A percentile compares a stretch with the other conserved stretches of the same genome.
Evolutionary conservation across 2,888 invertebrate species (phyloP).

Genomic region (Euproctis similis): DNA sequence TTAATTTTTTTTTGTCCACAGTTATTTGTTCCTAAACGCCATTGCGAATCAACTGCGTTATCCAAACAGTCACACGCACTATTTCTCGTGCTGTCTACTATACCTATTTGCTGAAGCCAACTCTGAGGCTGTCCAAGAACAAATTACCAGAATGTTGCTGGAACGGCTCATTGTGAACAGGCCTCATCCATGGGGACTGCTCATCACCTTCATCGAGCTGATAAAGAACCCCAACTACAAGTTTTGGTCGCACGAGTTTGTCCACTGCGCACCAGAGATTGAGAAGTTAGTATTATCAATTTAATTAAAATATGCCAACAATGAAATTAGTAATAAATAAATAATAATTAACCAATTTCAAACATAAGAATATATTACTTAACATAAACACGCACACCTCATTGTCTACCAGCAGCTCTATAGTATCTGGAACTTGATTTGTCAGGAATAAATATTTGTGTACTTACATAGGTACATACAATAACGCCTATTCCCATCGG

Average conservation of each 20-base stretch:
- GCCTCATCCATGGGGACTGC: conserved; percentile 99
- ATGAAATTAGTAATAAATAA: too few species aligned
- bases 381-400: too few species aligned
- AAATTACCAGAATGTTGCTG: conserved; percentile 95
- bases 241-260: conserved; percentile 99
- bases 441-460: too few species aligned
- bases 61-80: conserved; percentile 99
- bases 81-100: conserved; percentile 97
- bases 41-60: conserved; percentile 99
- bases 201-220: conserved; percentile 98
- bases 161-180: conserved; percentile 98
- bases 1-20: conserved; percentile 26
- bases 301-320: too few species aligned
- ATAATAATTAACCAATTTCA: too few species aligned
- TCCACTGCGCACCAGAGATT: conserved; percentile 99
- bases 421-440: too few species aligned
- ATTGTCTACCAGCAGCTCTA: too few species aligned
- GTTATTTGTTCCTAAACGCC: conserved; percentile 97
- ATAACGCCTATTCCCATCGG: too few species aligned
- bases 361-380: too few species aligned
- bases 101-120: conserved; percentile 98
- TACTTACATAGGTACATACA: too few species aligned
- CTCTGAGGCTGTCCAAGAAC: conserved; percentile 97
- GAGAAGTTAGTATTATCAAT: conserved; percentile 97
- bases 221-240: conserved; percentile 99